Conservation (phyloP, 2,113 vertebrate genomes). For the Holacanthus passer region DNA sequence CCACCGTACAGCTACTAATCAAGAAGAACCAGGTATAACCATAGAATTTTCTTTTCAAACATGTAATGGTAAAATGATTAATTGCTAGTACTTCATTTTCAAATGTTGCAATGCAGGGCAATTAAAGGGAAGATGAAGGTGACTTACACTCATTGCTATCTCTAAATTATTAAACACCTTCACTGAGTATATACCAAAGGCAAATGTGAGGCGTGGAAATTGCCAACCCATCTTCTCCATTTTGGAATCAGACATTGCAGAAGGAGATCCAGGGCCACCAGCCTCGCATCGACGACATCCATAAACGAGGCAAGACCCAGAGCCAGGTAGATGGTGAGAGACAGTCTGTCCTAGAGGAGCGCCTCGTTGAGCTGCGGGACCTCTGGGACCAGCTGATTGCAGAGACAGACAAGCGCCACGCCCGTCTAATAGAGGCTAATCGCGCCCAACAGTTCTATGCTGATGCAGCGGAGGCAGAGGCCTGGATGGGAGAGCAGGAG, state of each 20-base stretch:
- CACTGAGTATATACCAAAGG: not conserved
- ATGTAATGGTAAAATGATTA: not conserved
- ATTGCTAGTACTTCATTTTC: not conserved
- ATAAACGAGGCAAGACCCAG: conserved; percentile 80
- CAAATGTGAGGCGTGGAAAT: not conserved
- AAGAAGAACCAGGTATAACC: conserved; percentile 94
- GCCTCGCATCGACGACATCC: conserved; percentile 92
- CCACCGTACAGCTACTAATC: conserved; percentile 93
- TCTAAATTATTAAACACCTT: not conserved
- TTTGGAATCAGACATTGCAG: conserved; percentile 87
- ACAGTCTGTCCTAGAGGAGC: conserved; percentile 82
- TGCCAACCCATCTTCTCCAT: not conserved
- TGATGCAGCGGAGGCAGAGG: conserved; percentile 91
- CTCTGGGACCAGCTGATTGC: conserved; percentile 89
- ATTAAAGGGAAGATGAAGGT: not conserved
- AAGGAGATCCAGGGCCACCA: conserved; percentile 96
- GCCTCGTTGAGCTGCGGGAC: conserved; percentile 85
- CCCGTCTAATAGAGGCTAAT: conserved; percentile 87
- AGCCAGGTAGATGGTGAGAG: conserved; percentile 79
- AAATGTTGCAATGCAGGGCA: not conserved
- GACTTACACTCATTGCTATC: not conserved
- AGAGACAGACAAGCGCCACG: conserved; percentile 87
- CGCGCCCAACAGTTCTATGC: conserved; percentile 94
- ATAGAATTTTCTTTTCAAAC: not conserved
- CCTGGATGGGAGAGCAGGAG: conserved; percentile 98